A percentile compares a stretch with the other conserved stretches of the same genome.
These are phyloP conservation scores for Dissostichus mawsoni DNA, from an alignment of 2,113 vertebrate species.

Conservation along the genomic window DNA sequence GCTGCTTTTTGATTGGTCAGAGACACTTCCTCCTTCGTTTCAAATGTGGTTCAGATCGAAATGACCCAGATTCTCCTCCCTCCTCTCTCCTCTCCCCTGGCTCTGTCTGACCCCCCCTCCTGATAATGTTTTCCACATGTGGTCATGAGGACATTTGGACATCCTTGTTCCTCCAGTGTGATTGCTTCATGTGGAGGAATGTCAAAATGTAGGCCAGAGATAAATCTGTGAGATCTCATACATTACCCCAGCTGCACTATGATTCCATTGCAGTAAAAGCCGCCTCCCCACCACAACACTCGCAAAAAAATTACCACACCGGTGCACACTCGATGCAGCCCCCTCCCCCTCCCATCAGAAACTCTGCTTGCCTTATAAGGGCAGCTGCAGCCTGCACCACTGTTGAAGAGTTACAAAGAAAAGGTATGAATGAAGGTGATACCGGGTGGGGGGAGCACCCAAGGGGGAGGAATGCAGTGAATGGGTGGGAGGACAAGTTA, in stretches of 20 bases:
- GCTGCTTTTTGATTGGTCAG: constrained; percentile 72
- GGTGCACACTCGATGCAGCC: constrained; percentile 14
- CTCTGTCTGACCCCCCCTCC: constrained; percentile 45
- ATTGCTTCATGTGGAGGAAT: constrained; percentile 45
- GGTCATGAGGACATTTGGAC: constrained; percentile 50
- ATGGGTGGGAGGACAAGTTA: constrained; percentile 4
- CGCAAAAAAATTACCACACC: neutral
- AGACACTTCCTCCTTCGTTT: constrained; percentile 64
- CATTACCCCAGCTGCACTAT: constrained; percentile 13
- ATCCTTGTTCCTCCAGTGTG: constrained; percentile 14
- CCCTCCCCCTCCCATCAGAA: constrained; percentile 57
- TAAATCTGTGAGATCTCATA: neutral
- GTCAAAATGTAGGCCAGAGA: constrained; percentile 48
- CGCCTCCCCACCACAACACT: constrained; percentile 4
- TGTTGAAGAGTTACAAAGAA: constrained; percentile 54
- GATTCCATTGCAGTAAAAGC: constrained; percentile 46
- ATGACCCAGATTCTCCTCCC: constrained; percentile 74
- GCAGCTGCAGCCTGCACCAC: constrained; percentile 70
- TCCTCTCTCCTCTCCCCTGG: constrained; percentile 15
- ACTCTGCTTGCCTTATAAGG: constrained; percentile 83
- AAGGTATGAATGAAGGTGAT: constrained; percentile 53
- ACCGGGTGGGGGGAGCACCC: neutral
- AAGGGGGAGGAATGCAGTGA: constrained; percentile 7
- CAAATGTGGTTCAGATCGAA: constrained; percentile 75
- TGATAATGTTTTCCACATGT: constrained; percentile 74